Evolutionary conservation across 2,888 invertebrate genomes (phyloP).

Genomic region (Nysson spinosus): DNA sequence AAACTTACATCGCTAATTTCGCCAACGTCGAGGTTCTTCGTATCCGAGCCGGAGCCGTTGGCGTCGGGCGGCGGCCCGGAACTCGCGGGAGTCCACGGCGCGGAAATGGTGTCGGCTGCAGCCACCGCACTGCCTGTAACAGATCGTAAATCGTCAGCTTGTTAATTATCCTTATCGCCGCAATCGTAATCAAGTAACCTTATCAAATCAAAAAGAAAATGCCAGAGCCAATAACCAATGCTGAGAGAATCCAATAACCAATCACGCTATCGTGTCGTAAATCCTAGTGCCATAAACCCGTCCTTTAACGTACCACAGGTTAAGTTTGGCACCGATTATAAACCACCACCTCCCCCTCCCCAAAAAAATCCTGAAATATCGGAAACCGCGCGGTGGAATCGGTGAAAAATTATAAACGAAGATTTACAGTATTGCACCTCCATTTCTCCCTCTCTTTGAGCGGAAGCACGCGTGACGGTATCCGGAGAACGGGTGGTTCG

Average conservation of each 20-base stretch:
- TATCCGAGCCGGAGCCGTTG: constrained; percentile 94
- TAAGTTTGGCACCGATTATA: too few relatives aligned
- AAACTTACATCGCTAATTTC: constrained; percentile 91
- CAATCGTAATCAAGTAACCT: too few relatives aligned
- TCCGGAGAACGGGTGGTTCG: constrained; percentile 27
- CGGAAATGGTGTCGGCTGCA: constrained; percentile 96
- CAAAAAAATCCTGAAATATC: too few relatives aligned
- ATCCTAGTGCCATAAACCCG: too few relatives aligned
- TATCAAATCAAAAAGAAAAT: too few relatives aligned
- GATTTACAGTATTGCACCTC: constrained; percentile 20
- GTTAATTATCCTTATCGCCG: not conserved
- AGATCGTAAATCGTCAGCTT: constrained; percentile 19
- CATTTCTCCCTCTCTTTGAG: constrained; percentile 24
- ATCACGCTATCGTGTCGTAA: too few relatives aligned
- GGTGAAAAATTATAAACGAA: constrained; percentile 9
- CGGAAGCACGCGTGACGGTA: constrained; percentile 32
- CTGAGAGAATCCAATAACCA: too few relatives aligned
- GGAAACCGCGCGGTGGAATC: not conserved
- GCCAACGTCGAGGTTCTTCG: constrained; percentile 94
- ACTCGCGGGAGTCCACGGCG: constrained; percentile 96
- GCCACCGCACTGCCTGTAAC: constrained; percentile 83
- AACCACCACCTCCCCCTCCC: too few relatives aligned
- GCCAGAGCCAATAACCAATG: too few relatives aligned
- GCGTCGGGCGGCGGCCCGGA: constrained; percentile 92
- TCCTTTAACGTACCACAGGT: too few relatives aligned